Evolutionary conservation across 2,113 vertebrate species (phyloP).

Genomic region (Austrofundulus limnaeus): DNA sequence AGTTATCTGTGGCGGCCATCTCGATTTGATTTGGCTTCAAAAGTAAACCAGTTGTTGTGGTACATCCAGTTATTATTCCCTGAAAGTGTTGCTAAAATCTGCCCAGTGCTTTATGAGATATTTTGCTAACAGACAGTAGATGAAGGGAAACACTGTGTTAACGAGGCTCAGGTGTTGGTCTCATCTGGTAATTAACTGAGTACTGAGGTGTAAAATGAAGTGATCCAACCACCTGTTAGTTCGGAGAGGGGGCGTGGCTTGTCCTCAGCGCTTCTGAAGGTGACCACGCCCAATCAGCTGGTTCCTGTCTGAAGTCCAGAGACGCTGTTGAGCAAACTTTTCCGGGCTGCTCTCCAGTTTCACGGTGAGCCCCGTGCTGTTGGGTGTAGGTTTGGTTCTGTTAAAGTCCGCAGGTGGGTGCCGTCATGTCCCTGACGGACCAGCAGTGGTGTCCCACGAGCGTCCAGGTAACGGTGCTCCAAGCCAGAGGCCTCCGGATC

Average conservation of each 20-base stretch:
- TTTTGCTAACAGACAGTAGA: too few species aligned
- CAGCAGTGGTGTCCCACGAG: slow-evolving; percentile 87
- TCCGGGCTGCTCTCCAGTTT: neutral
- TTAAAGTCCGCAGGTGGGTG: neutral
- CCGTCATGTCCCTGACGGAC: slow-evolving; percentile 77
- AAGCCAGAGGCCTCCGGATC: slow-evolving; percentile 83
- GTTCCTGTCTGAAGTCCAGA: slow-evolving; percentile 49
- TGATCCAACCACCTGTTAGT: slow-evolving; percentile 28
- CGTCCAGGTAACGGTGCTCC: slow-evolving; percentile 91
- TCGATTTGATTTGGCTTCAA: too few species aligned
- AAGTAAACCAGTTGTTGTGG: too few species aligned
- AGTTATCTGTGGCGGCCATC: too few species aligned
- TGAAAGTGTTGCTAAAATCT: too few species aligned
- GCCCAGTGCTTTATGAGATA: too few species aligned
- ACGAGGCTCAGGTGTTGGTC: slow-evolving; percentile 15
- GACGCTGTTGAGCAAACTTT: slow-evolving; percentile 31
- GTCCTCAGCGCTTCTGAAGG: neutral
- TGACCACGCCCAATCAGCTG: slow-evolving; percentile 64
- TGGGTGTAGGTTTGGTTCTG: neutral
- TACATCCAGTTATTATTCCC: too few species aligned
- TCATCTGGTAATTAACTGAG: neutral
- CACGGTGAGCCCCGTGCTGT: neutral
- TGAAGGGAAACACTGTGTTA: neutral
- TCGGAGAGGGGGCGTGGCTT: slow-evolving; percentile 39
- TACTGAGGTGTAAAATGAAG: neutral